phyloP scores from a whole-genome alignment of 1,140 invertebrate genomes.

The Sycobia sp. region DNA sequence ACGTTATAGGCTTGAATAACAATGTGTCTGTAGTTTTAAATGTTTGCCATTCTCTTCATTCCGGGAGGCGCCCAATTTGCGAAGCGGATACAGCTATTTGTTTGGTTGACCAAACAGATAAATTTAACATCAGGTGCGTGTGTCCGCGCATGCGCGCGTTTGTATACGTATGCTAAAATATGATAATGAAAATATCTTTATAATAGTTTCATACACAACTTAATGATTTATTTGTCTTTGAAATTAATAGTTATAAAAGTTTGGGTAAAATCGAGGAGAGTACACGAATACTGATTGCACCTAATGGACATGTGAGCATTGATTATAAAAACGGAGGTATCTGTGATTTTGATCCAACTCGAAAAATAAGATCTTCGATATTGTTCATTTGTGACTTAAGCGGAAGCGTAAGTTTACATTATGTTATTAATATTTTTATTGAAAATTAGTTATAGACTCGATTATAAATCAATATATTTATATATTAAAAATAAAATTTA shows the following conservation, averaged over 20 bases:
- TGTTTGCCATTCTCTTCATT: not conserved
- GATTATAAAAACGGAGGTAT: not conserved
- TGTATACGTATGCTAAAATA: not conserved
- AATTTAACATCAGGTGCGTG: not conserved
- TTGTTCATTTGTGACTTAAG: not conserved
- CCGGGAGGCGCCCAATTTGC: not conserved
- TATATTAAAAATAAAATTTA: too few species aligned
- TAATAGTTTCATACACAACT: too few species aligned
- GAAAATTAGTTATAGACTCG: not conserved
- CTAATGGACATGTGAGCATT: not conserved
- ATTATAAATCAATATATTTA: not conserved
- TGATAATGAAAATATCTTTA: too few species aligned
- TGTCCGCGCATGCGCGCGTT: not conserved
- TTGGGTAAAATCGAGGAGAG: not conserved
- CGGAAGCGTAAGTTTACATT: not conserved
- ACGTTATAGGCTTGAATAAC: not conserved
- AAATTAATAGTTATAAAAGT: not conserved
- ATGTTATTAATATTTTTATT: not conserved
- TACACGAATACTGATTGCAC: not conserved
- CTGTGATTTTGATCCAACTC: not conserved
- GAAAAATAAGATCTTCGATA: not conserved
- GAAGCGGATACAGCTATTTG: not conserved
- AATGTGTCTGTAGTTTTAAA: not conserved
- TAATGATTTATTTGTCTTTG: not conserved
- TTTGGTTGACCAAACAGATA: not conserved